Conservation (phyloP, 2,888 invertebrate genomes). For the Acrobeloides nanus region DNA sequence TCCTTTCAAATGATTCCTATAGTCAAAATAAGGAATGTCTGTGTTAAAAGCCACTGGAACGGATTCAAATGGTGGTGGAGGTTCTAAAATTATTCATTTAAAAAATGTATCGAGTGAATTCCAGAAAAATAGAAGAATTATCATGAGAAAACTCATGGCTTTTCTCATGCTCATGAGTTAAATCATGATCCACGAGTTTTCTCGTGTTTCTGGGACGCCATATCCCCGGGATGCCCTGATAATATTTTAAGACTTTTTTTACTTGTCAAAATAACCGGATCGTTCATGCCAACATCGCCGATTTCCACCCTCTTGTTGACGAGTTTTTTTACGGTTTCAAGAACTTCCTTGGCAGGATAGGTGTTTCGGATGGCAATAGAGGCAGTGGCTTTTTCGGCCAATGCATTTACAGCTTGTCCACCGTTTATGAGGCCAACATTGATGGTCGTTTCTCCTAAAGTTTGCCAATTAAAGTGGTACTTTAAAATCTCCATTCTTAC, state of each 20-base stretch:
- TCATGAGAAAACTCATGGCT: not conserved
- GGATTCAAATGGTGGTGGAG: conserved; percentile 18
- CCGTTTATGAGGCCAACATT: conserved; percentile 45
- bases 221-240: no score
- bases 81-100: conserved; percentile 13
- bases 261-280: conserved; percentile 22
- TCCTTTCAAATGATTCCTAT: conserved; percentile 32
- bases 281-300: conserved; percentile 17
- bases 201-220: no score
- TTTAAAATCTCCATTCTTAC: no score
- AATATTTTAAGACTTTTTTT: no score
- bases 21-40: conserved; percentile 39
- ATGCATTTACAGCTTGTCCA: conserved; percentile 47
- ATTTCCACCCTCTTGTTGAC: conserved; percentile 15
- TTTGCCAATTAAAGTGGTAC: no score
- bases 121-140: conserved; percentile 1
- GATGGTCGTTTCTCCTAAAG: conserved; percentile 45
- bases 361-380: conserved; percentile 21
- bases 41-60: conserved; percentile 40
- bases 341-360: conserved; percentile 8
- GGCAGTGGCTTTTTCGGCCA: conserved; percentile 39
- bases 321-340: conserved; percentile 9
- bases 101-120: not conserved
- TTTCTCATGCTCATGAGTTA: conserved; percentile 3
- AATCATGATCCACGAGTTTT: not conserved